Base-by-base conservation (phyloP, 1,140 invertebrate species). In the Elymnias hypermnestra region DNA sequence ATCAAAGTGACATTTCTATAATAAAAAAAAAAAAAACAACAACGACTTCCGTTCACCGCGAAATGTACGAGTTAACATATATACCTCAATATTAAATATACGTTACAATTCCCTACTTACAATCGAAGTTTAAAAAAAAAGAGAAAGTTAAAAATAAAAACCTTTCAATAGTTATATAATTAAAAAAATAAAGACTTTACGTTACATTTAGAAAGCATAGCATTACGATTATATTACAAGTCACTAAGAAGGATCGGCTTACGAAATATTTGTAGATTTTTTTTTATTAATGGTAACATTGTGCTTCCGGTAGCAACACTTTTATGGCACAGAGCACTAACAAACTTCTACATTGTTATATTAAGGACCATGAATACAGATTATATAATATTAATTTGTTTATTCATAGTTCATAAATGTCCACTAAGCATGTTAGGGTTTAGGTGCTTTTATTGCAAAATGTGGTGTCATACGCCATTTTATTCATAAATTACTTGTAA, bases 301-400 rank as follows among this genome's bases (percentile, higher is more conserved):
- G 75, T 83, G 75, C 79, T 75, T 75, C 62, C 69, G 76, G 65
- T 70, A 68, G 70, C 72, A 78, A 73, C 71, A 72, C 68, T 63
- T 64, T 54, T 83, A 83, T 83, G 79, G 79, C 79, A 83, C 79
- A 72, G 71, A 59, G 66, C 49, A 60, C 51, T 57, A 66, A 58
- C 44, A 58, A 52, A 50, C 57, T 53, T 63, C 60, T 49, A 57
- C 69, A 68, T 70, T 76, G 59, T 78, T 79, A 78, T 77, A 78
- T 75, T 78, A 75, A 81, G 76, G 72, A 77, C 67, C 76, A 73
- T 67, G 61, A 35, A 35, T 41, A 26, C 38, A 39, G 35, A 38
- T 35, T 21, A 35, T 21, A 45, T 40, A 28, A 41, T 17, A 8
- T 39, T 37, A 26, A 40, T 10, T 37, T 31, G 13, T 18, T 38